Base-by-base conservation (phyloP, 2,113 vertebrate species). In the Lycocorax pyrrhopterus region DNA sequence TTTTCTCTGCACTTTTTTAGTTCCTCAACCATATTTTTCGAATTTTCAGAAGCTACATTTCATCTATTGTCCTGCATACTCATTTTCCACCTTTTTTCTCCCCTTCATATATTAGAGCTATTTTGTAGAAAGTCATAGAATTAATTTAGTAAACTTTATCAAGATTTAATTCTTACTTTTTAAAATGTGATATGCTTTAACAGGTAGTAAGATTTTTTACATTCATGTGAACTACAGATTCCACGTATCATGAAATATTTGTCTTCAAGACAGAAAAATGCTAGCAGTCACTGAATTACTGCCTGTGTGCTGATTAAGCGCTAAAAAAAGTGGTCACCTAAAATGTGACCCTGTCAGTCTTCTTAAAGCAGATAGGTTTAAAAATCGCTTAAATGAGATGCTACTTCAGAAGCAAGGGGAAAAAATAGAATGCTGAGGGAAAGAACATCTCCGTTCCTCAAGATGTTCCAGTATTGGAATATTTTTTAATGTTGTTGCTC, bases 81-180 rank as follows among this genome's bases (percentile, higher is more conserved):
- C 7, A 21, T 89, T 56, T 12, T 2, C 7, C 6, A 5, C 2
- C 4, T 16, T 30, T 52, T 8, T 1, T 0, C 3, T 19, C 6
- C 6, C 6, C 9, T 63, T 68, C 25, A 10, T 6, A 18, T 63
- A 47, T 13, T 26, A 76, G 11, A 52, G 6, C 3, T 80, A 8
- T 68, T 72, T 66, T 68, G 49, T 41, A 39, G 25, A 30, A 67
- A 49, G 27, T 23, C 8, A 44, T 13, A 35, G 33, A 75, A 75
- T 43, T 7, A 77, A 74, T 47, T 53, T 66, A 58, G 49, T n/a
- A 73, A 64, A 44, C 0, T 33, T 90, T 8, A 56, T 26, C 7
- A 58, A 27, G 8, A 71, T 83, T 64, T 51, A 74, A 74, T 49
- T 20, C 21, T 71, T 55, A 43, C 1, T 75, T 78, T 82, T 56